These are phyloP conservation scores for Urocynchramus pylzowi DNA, from an alignment of 2,113 vertebrate genomes.

Conservation along the genomic window DNA sequence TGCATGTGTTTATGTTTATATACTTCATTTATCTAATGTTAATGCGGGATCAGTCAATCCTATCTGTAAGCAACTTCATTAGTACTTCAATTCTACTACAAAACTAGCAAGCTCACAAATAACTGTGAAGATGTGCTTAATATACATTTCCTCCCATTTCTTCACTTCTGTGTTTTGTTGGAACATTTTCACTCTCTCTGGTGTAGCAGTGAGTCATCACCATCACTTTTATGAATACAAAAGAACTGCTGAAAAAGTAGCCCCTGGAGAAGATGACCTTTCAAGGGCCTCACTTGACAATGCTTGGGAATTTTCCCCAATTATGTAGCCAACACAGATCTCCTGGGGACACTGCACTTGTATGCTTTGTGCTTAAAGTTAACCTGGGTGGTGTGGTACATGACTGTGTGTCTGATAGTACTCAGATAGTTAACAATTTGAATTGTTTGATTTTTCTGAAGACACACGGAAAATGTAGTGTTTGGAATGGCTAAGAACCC, in stretches of 20 bases:
- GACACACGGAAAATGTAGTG: background rate
- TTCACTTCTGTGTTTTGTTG: background rate
- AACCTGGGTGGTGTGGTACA: background rate
- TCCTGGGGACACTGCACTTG: background rate
- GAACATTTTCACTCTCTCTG: background rate
- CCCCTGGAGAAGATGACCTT: background rate
- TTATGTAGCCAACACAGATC: background rate
- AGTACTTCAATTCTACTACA: background rate
- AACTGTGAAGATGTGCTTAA: background rate
- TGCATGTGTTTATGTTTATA: background rate
- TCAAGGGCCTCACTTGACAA: background rate
- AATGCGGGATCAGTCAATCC: background rate
- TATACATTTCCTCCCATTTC: background rate
- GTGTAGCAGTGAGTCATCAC: background rate
- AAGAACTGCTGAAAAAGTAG: background rate
- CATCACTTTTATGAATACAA: background rate
- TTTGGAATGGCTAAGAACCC: background rate
- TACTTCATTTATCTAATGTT: background rate
- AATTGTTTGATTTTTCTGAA: background rate
- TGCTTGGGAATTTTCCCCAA: background rate
- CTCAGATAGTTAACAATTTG: background rate
- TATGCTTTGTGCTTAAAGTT: background rate
- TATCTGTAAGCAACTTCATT: background rate
- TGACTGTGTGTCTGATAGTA: background rate
- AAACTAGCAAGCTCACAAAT: background rate